Evolutionary conservation across 1,140 invertebrate species (phyloP).

Genomic region (Nasonia longicornis): DNA sequence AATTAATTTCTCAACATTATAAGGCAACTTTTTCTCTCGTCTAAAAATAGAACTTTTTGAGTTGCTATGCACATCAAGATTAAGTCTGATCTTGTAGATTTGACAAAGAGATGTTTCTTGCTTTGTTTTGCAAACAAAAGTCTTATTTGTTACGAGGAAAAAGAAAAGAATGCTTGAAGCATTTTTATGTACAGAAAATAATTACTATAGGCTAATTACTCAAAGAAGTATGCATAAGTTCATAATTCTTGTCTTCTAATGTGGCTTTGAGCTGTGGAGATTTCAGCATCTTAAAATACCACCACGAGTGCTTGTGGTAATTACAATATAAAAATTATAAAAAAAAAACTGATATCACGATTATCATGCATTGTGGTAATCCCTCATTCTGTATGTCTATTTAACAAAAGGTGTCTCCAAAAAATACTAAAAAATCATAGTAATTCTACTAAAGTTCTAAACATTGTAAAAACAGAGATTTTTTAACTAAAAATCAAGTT

Average conservation of each 20-base stretch:
- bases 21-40: constrained; percentile 31
- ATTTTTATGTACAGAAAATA: constrained; percentile 39
- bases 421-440: background rate
- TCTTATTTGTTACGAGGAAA: constrained; percentile 13
- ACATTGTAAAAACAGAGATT: background rate
- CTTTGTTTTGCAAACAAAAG: constrained; percentile 16
- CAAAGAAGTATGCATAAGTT: constrained; percentile 30
- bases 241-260: background rate
- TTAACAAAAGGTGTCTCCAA: background rate
- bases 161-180: constrained; percentile 39
- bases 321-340: background rate
- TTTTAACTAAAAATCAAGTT: background rate
- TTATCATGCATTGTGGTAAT: background rate
- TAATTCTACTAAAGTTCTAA: background rate
- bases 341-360: background rate
- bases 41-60: constrained; percentile 38
- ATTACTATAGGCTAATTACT: constrained; percentile 2
- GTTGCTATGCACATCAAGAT: constrained; percentile 24
- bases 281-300: background rate
- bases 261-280: background rate
- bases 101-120: constrained; percentile 18
- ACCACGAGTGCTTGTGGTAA: background rate
- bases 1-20: constrained; percentile 30
- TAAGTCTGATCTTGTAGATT: constrained; percentile 5
- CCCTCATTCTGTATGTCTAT: background rate